Conservation (phyloP, 2,888 invertebrate genomes). For the Cylindroiulus punctatus region DNA sequence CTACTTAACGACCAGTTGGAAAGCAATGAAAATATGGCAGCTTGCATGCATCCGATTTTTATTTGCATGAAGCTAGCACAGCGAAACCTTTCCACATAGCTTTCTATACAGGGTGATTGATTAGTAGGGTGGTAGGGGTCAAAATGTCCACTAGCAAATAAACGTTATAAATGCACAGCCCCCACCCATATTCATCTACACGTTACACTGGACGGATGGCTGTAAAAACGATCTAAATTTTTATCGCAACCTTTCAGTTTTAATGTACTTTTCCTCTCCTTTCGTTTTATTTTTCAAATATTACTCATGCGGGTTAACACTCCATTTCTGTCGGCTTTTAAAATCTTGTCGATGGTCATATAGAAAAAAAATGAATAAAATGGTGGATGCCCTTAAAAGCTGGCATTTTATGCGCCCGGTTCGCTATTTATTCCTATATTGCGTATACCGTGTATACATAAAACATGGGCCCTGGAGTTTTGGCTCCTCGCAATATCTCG, state of each 20-base stretch:
- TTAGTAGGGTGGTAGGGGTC: no score
- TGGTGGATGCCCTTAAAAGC: not conserved
- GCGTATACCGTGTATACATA: not conserved
- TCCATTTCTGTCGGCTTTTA: not conserved
- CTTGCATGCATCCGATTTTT: no score
- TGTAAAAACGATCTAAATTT: not conserved
- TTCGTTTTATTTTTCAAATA: not conserved
- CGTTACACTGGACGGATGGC: not conserved
- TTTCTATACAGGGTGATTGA: no score
- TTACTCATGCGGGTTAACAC: slow-evolving; percentile 3
- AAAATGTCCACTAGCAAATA: no score
- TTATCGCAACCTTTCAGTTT: not conserved
- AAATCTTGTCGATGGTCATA: not conserved
- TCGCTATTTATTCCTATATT: slow-evolving; percentile 7
- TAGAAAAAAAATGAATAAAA: not conserved
- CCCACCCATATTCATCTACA: not conserved
- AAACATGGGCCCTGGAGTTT: slow-evolving; percentile 28
- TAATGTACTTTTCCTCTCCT: not conserved
- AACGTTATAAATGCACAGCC: no score
- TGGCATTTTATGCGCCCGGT: not conserved
- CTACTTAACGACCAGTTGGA: no score
- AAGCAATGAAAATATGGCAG: no score
- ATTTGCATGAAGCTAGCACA: no score
- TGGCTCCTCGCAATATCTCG: not conserved
- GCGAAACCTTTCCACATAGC: no score